These are phyloP conservation scores for Apis dorsata DNA, from an alignment of 1,140 invertebrate genomes.

Conservation along the genomic window DNA sequence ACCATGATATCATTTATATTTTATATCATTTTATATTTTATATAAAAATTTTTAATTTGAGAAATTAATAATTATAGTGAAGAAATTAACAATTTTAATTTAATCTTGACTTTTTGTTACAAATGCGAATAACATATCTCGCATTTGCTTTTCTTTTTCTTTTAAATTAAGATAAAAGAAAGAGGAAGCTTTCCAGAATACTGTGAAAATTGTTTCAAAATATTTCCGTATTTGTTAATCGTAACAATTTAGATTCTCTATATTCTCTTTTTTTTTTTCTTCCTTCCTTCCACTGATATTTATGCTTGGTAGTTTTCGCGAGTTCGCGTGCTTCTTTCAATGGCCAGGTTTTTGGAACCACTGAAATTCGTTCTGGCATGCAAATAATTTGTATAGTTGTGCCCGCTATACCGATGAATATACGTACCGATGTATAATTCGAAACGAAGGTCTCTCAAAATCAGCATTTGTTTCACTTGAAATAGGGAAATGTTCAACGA, in stretches of 20 bases:
- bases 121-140: too few species aligned
- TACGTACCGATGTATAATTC: conserved; percentile 27
- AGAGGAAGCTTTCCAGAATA: not conserved
- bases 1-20: not conserved
- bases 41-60: too few species aligned
- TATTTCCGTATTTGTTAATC: conserved; percentile 35
- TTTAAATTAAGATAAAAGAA: not conserved
- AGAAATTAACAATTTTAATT: too few species aligned
- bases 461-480: not conserved
- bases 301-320: conserved; percentile 40
- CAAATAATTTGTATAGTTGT: conserved; percentile 55
- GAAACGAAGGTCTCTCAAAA: conserved; percentile 31
- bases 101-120: too few species aligned
- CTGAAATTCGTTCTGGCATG: conserved; percentile 57
- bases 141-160: too few species aligned
- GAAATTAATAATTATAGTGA: too few species aligned
- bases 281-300: conserved; percentile 30
- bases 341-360: conserved; percentile 44
- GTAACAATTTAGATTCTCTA: not conserved
- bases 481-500: conserved; percentile 20
- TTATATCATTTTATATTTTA: not conserved
- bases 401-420: not conserved
- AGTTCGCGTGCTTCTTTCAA: conserved; percentile 59
- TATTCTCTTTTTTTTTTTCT: not conserved
- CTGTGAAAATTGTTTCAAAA: not conserved